Conservation (phyloP, 2,797 vertebrate species). For the Trichosurus vulpecula region DNA sequence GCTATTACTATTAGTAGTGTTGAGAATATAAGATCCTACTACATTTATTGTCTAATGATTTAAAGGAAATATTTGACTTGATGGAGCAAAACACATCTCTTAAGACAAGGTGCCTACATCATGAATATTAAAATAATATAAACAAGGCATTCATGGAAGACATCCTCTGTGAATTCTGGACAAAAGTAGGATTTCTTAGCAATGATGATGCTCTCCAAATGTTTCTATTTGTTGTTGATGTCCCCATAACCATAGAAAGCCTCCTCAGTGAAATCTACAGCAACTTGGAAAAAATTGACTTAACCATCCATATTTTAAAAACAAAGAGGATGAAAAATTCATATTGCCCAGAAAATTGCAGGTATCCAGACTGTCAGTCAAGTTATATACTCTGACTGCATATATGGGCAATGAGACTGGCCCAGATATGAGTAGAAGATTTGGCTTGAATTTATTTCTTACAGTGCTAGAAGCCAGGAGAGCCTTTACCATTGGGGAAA, state of each 20-base stretch:
- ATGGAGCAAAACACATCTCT: not conserved
- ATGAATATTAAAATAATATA: not conserved
- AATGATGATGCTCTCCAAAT: not conserved
- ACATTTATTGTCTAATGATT: not conserved
- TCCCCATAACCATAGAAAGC: not conserved
- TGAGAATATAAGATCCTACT: not conserved
- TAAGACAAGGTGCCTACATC: not conserved
- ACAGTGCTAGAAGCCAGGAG: not conserved
- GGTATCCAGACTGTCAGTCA: not conserved
- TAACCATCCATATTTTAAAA: not conserved
- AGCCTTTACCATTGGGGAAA: not conserved
- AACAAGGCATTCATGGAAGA: not conserved
- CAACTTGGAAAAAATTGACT: not conserved
- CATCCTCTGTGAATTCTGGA: not conserved
- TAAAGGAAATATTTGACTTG: not conserved
- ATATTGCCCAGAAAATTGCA: not conserved
- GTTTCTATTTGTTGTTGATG: not conserved
- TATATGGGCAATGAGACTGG: not conserved
- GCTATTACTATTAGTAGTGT: not conserved
- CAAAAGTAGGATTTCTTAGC: not conserved
- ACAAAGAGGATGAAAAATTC: not conserved
- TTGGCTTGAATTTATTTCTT: not conserved
- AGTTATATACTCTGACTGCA: not conserved
- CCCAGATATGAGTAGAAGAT: not conserved
- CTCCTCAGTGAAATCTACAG: not conserved